Percentiles rank a stretch among this genome's conserved stretches.
These are phyloP conservation scores for Operophtera brumata DNA, from an alignment of 2,888 invertebrate genomes.

Conservation along the genomic window DNA sequence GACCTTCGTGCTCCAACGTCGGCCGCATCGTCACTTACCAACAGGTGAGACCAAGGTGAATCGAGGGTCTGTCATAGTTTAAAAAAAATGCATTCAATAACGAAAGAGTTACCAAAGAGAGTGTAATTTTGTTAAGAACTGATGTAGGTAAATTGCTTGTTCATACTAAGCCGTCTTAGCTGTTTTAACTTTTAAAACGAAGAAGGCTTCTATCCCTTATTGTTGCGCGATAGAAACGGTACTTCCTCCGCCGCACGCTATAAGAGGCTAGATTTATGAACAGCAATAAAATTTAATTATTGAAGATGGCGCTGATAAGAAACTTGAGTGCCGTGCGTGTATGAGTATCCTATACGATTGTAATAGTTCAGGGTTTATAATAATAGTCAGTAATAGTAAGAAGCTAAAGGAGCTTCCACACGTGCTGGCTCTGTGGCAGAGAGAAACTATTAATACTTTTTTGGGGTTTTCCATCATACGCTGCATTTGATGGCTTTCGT, in stretches of 20 bases:
- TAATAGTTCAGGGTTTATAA: conserved; percentile 7
- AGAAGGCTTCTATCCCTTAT: conserved; percentile 14
- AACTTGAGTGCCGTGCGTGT: conserved; percentile 33
- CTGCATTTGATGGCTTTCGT: too few species aligned
- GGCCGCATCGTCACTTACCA: too few species aligned
- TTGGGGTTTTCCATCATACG: too few species aligned
- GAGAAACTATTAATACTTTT: too few species aligned
- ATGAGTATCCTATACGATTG: conserved; percentile 31
- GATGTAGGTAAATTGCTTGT: too few species aligned
- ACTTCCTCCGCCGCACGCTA: conserved; percentile 33
- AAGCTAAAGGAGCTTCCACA: background rate
- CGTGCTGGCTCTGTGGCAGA: background rate
- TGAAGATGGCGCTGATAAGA: conserved; percentile 40
- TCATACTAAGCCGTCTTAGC: too few species aligned
- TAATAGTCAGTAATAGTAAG: background rate
- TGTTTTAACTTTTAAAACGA: background rate
- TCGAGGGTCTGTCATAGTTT: too few species aligned
- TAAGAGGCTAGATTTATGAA: conserved; percentile 41
- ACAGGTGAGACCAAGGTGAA: too few species aligned
- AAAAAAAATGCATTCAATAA: too few species aligned
- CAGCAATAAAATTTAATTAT: conserved; percentile 49
- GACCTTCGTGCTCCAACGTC: too few species aligned
- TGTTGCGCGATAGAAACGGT: conserved; percentile 18
- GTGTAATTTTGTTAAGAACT: too few species aligned
- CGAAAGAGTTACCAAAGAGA: too few species aligned